These are phyloP conservation scores for Triplophysa bombifrons DNA, from an alignment of 2,797 vertebrate species.

Conservation along the genomic window DNA sequence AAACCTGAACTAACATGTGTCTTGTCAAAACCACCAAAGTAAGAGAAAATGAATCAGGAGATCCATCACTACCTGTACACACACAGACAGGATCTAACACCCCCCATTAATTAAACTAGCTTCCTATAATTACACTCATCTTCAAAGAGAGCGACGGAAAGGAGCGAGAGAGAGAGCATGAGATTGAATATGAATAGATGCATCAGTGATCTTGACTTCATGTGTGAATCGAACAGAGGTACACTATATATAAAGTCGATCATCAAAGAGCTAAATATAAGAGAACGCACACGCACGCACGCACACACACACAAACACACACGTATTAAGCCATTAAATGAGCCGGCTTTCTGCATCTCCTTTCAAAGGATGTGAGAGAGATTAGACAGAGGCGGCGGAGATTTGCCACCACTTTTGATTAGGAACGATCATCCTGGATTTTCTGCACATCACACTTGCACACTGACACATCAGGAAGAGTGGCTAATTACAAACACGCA, in stretches of 20 bases:
- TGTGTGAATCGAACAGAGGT: constrained; percentile 23
- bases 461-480: constrained; percentile 38
- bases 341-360: constrained; percentile 71
- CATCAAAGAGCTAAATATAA: constrained; percentile 39
- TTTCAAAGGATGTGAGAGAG: constrained; percentile 74
- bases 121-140: constrained; percentile 52
- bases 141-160: constrained; percentile 55
- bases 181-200: constrained; percentile 49
- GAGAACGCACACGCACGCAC: constrained; percentile 13
- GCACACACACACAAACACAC: background rate
- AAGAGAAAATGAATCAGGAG: constrained; percentile 40
- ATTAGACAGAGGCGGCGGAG: constrained; percentile 67
- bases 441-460: constrained; percentile 60
- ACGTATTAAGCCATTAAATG: constrained; percentile 66
- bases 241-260: constrained; percentile 27
- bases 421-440: constrained; percentile 77
- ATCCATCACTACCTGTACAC: constrained; percentile 36
- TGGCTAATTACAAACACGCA: constrained; percentile 47
- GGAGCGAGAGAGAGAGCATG: constrained; percentile 10
- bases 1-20: constrained; percentile 1
- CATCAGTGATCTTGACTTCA: constrained; percentile 13
- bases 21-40: constrained; percentile 7
- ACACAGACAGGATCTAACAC: constrained; percentile 19
- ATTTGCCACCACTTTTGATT: constrained; percentile 71
- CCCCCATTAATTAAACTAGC: constrained; percentile 49